phyloP scores from a whole-genome alignment of 92 coral and sea anemone genomes.

The Siderastrea siderea region DNA sequence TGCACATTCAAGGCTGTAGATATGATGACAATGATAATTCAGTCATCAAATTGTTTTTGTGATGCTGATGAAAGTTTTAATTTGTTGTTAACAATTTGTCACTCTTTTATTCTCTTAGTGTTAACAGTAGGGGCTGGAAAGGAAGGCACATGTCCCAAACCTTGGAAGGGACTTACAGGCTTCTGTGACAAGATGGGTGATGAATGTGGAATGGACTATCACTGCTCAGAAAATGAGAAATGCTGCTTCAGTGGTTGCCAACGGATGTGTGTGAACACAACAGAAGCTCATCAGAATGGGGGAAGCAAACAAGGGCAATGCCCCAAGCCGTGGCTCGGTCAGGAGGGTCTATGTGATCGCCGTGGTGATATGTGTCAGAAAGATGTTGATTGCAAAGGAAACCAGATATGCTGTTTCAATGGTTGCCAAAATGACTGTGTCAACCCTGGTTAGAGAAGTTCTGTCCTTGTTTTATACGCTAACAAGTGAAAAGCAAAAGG shows the following conservation, averaged over 20 bases:
- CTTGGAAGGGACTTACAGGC: slow-evolving; percentile 77
- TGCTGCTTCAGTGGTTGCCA: slow-evolving; percentile 92
- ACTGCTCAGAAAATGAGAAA: slow-evolving; percentile 55
- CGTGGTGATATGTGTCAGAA: slow-evolving; percentile 74
- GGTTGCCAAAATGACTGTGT: slow-evolving; percentile 88
- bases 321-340: slow-evolving; percentile 85
- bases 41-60: no score
- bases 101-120: not conserved
- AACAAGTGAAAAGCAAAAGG: no score
- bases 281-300: slow-evolving; percentile 47
- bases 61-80: no score
- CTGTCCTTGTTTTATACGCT: no score
- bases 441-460: slow-evolving; percentile 24
- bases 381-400: slow-evolving; percentile 64
- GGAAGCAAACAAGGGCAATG: slow-evolving; percentile 59
- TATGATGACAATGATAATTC: no score
- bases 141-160: slow-evolving; percentile 74
- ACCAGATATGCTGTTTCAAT: slow-evolving; percentile 74
- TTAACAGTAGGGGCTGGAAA: slow-evolving; percentile 1
- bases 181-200: slow-evolving; percentile 82
- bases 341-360: slow-evolving; percentile 74
- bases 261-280: slow-evolving; percentile 63
- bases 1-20: no score
- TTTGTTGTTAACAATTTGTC: no score
- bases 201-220: slow-evolving; percentile 62